Evolutionary conservation across 2,888 invertebrate species (phyloP).

Genomic region (Amblyteles armatorius): DNA sequence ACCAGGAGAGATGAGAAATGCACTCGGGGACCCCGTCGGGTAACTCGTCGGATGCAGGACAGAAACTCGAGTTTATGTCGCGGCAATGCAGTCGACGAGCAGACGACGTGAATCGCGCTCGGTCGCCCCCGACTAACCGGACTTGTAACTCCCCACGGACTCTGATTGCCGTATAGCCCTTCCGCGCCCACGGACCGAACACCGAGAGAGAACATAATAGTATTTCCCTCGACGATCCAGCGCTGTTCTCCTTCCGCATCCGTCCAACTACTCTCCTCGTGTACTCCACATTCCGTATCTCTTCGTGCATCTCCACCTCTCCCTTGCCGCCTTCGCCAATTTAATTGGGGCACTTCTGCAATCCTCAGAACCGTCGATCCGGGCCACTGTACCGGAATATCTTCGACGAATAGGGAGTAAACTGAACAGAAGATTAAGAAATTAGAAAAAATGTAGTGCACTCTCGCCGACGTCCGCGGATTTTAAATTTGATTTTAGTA

Average conservation of each 20-base stretch:
- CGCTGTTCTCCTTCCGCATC: conserved; percentile 59
- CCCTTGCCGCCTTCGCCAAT: conserved; percentile 23
- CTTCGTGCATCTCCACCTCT: conserved; percentile 26
- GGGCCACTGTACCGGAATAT: conserved; percentile 1
- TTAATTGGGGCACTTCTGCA: conserved; percentile 58
- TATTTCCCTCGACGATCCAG: conserved; percentile 61
- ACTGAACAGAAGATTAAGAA: not conserved
- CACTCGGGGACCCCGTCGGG: conserved; percentile 47
- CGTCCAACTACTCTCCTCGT: conserved; percentile 29
- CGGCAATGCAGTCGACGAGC: conserved; percentile 46
- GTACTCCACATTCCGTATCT: conserved; percentile 14
- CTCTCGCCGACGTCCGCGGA: no score
- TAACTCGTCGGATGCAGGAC: conserved; percentile 43
- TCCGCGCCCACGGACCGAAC: conserved; percentile 35
- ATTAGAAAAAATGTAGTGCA: no score
- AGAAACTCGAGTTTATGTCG: conserved; percentile 65
- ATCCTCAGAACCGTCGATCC: conserved; percentile 28
- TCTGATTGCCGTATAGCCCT: conserved; percentile 78
- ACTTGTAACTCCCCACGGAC: conserved; percentile 76
- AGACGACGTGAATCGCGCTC: conserved; percentile 41
- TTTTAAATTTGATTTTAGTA: no score
- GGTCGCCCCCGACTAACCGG: conserved; percentile 56
- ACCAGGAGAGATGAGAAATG: conserved; percentile 61
- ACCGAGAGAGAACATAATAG: conserved; percentile 46
- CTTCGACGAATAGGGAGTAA: conserved; percentile 12